Evolutionary conservation across 2,888 invertebrate genomes (phyloP), one percentile per base, ranked within the genome.

Genomic region (Hydriomena furcata): DNA sequence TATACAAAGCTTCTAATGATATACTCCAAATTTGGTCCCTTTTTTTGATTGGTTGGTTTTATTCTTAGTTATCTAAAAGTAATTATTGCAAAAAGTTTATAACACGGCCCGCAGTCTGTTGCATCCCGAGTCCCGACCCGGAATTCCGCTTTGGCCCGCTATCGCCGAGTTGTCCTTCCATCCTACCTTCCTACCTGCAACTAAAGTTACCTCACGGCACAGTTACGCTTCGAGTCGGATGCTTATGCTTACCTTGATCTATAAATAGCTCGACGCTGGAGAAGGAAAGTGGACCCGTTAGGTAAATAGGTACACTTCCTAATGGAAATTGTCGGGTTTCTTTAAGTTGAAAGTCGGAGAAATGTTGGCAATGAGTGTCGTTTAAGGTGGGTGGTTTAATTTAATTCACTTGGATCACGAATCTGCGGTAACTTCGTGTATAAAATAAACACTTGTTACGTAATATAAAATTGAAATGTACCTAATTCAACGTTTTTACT

Each of bases 91-190:
- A n/a, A 13, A 24, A 35, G 41, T 8, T 6, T 17, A 6, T 34
- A 10, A 7, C 34, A 1, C 24, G 11, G 20, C 7, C 40, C 41
- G 10, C 31, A 27, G 12, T 10, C 12, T 63, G 60, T 54, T 65
- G 71, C 67, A 70, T 67, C 71, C 68, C 68, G 63, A 73, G 70
- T 67, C 71, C 68, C 68, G 63, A 73, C 67, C 71, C 82, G 83
- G 84, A 83, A 79, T 79, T 83, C 80, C 82, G 78, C 49, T 44
- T 59, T 57, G 52, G 67, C 60, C 65, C 63, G 71, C 71, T 84
- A 83, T 82, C 83, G 69, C 66, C 55, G 68, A 74, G 70, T 74
- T 71, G 73, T 76, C 73, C 73, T 76, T 63, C 63, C 70, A 69
- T 70, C 73, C 74, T 69, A 71, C 17, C 17, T 17, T n/a, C 17